phyloP scores from a whole-genome alignment of 2,113 vertebrate species.

The Callithrix jacchus region DNA sequence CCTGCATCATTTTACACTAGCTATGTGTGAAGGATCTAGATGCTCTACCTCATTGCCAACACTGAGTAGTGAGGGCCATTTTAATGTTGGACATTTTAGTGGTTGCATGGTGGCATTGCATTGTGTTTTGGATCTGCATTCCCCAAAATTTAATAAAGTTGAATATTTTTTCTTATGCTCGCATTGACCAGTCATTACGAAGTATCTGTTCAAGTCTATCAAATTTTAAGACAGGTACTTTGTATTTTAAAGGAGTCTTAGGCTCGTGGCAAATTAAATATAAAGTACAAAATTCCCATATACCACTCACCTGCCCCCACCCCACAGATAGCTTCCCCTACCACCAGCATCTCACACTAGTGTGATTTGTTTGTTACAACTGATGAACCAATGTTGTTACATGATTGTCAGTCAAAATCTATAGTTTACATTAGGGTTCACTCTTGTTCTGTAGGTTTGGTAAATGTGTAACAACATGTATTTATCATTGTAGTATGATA shows the following conservation, averaged over 20 bases:
- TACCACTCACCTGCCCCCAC: rapidly evolving
- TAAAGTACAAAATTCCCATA: neutral
- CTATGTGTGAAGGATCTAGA: neutral
- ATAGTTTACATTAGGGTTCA: neutral
- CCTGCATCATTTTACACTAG: neutral
- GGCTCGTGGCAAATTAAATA: neutral
- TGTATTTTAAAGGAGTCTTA: neutral
- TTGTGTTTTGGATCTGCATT: neutral
- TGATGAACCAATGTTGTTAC: neutral
- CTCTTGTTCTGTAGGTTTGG: neutral
- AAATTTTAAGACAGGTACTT: neutral
- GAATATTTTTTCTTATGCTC: neutral
- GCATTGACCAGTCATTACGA: neutral
- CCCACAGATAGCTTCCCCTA: neutral
- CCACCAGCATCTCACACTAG: neutral
- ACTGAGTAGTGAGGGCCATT: neutral
- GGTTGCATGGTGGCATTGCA: neutral
- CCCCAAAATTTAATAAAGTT: neutral
- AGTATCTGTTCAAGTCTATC: neutral
- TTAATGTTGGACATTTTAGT: neutral
- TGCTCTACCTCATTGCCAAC: neutral
- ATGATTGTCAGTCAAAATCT: neutral
- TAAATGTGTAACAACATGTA: neutral
- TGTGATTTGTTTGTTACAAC: neutral
- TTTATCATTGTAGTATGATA: neutral